Evolutionary conservation across 2,797 vertebrate genomes (phyloP), one percentile per base, ranked within the genome.

Genomic region (Garrulus glandarius): DNA sequence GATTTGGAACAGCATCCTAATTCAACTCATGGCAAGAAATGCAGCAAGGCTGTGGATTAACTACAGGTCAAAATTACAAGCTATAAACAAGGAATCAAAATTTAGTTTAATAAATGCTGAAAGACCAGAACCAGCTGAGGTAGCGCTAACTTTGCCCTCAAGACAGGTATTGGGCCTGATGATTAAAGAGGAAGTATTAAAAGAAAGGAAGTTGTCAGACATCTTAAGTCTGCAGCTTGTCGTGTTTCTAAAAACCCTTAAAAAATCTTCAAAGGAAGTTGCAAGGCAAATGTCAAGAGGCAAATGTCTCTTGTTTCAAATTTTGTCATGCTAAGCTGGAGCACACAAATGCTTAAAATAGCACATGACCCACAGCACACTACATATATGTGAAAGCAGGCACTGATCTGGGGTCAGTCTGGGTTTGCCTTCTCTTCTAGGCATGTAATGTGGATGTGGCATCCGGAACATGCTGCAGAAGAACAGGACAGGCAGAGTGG

Each of bases 391-490:
- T 84, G 55, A 89, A 89, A 18, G 5, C 39, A 84, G 56, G 22
- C 30, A 84, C 36, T 13, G 49, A 77, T 32, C 32, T 24, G 37
- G 11, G 32, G 6, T 52, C 60, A 70, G 56, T 5, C 39, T 53
- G 37, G 26, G 37, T 70, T 84, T 80, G 46, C 29, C 23, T 23
- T 53, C 21, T 74, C 60, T 72, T 53, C 21, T 61, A 77, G 32
- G 53, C 56, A 34, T 0, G 2, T 6, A n/a, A 52, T 13, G 1
- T 13, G 17, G 36, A 23, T 2, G 21, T 34, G 52, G 39, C 26
- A 68, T 27, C 26, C 47, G 82, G 41, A 57, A 75, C 13, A 79
- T 2, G 5, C 43, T 61, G 41, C 78, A 67, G 23, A 84, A 84
- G n/a, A 93, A 70, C 0, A 3, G 13, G 46, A 87, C 3, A 53